Evolutionary conservation across 1,140 invertebrate genomes (phyloP), one percentile per base, ranked within the genome.

Genomic region (Spodoptera frugiperda): DNA sequence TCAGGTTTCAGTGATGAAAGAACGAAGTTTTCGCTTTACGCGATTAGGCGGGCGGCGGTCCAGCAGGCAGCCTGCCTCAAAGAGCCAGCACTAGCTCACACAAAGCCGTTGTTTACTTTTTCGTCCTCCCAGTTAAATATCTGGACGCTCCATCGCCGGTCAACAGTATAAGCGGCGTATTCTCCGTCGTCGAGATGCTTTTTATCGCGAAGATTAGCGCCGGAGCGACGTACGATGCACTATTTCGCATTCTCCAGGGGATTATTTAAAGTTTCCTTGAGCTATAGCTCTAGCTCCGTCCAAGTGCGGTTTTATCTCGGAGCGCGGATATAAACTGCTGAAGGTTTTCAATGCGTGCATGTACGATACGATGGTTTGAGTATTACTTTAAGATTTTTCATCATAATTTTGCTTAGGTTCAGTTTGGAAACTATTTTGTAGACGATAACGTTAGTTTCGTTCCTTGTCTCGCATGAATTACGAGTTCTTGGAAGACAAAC

Each of bases 101-200:
- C 74, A 81, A 86, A 80, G 78, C 73, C 76, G 75, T 81, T 84
- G 82, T 85, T 85, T 87, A 82, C 82, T 84, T 83, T 83, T 78
- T 81, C 65, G 65, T 82, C 59, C 77, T 67, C 44, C 67, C 77
- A 71, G 82, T 80, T 81, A 83, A 83, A 84, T 86, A 86, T 84
- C 84, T 83, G 83, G 82, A 82, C 80, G 80, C 74, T 81, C 78
- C 79, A 84, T 87, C 82, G 78, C 74, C 77, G 77, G 79, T 80
- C 81, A 83, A 82, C 82, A 81, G 81, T 77, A 85, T 85, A 82
- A 83, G 77, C 77, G 68, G 53, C 75, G 67, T 39, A 39, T 74
- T 70, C 76, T 65, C 12, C 44, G 65, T 49, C 76, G 44, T 61
- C 53, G 70, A 54, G 67, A 77, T 78, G 82, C 78, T 85, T 85